Base-by-base conservation (phyloP, 1,140 invertebrate genomes). In the Epicauta chinensis region DNA sequence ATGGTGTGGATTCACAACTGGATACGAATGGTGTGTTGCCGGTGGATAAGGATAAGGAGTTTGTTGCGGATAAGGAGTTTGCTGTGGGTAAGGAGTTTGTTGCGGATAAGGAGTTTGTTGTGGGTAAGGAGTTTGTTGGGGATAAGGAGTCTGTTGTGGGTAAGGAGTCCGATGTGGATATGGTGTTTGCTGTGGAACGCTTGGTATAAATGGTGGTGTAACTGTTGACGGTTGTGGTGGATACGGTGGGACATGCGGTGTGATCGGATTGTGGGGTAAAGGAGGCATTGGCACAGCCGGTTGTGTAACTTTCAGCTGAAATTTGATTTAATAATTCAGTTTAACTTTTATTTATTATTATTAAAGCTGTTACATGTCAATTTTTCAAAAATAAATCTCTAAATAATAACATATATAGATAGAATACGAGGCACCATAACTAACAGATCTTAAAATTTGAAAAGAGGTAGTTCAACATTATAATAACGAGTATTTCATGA, bases 281-380 rank as follows among this genome's bases (percentile, higher is more conserved):
- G 50, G 35, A 6, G 43, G 51, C 42, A 53, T 53, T 39, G 51
- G 51, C 35, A 53, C 39, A 1, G 31, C 39, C 11, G 30, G 36
- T 6, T 13, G 13, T n/a, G 12, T 10, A 23, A n/a, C 1, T 37
- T 41, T 50, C 32, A 39, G 16, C 36, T 41, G 31, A 32, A 50
- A 39, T 40, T 23, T 31, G 23, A 0, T 7, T 3, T 5, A 23
- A 23, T 5, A 23, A 23, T 10, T 4, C 5, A 7, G 11, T 36
- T 12, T 36, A 36, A 36, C 4, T 36, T 4, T 3, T 7, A 15
- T 12, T 12, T 36, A 15, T 12, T 12, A 10, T 12, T 36, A 36
- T 36, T 36, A 15, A 12, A 12, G 35, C n/a, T 15, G n/a, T 36
- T 36, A 36, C 35, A 15, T 12, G 4, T 36, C 5, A 15, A 12